Conservation (phyloP, 2,113 vertebrate species). For the Coregonus clupeaformis region DNA sequence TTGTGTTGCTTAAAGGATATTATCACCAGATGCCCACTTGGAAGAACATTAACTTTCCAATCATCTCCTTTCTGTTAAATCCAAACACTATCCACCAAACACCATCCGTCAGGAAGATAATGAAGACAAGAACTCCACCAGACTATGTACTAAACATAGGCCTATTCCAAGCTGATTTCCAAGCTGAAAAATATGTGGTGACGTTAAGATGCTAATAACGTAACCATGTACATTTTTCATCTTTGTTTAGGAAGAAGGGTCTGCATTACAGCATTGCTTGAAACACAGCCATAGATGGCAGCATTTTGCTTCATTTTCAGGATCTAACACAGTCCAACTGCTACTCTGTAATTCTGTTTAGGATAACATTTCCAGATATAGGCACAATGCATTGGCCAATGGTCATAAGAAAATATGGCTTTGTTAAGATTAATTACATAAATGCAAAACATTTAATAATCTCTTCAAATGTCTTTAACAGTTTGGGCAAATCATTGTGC, state of each 20-base stretch:
- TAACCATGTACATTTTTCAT: background rate
- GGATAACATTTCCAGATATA: background rate
- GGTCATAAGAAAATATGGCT: no score
- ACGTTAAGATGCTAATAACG: no score
- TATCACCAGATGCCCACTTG: constrained; percentile 83
- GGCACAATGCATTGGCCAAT: no score
- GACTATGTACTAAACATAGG: no score
- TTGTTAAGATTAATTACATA: no score
- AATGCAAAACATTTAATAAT: no score
- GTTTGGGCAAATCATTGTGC: no score
- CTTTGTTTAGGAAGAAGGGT: background rate
- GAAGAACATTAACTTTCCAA: constrained; percentile 79
- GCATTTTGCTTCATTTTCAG: constrained; percentile 80
- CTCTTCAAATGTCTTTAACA: no score
- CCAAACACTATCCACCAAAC: constrained; percentile 60
- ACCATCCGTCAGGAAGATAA: background rate
- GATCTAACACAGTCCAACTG: constrained; percentile 41
- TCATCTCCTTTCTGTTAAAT: constrained; percentile 57
- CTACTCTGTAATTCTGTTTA: constrained; percentile 1
- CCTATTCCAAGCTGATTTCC: no score
- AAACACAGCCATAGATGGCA: constrained; percentile 88
- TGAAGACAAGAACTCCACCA: no score
- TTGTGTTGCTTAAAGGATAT: constrained; percentile 85
- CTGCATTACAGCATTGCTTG: constrained; percentile 68
- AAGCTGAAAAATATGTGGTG: no score